Conservation (phyloP, 2,797 vertebrate species). For the Gorsachius magnificus region DNA sequence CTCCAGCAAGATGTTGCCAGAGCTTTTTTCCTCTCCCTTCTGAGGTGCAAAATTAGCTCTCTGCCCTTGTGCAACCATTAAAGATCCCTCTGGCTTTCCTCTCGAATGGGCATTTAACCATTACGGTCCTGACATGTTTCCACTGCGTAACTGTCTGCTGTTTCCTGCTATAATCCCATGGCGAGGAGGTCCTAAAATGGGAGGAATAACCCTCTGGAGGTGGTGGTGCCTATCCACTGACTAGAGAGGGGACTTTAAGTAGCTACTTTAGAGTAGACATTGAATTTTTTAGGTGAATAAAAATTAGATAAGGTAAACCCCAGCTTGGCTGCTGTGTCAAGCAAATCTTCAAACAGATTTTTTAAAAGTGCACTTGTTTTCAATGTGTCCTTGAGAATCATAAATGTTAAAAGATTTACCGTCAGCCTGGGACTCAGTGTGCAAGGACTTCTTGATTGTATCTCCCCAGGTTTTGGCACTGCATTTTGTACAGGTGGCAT, state of each 20-base stretch:
- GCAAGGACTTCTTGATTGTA: neutral
- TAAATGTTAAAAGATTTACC: neutral
- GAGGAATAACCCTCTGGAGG: neutral
- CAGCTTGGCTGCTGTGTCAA: neutral
- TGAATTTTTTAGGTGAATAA: constrained; percentile 26
- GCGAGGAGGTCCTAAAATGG: neutral
- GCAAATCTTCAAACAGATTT: neutral
- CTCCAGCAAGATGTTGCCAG: neutral
- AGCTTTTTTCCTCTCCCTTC: neutral
- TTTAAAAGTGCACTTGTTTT: neutral
- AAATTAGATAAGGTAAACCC: constrained; percentile 17
- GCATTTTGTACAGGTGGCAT: neutral
- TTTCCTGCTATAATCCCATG: neutral
- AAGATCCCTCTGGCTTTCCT: neutral
- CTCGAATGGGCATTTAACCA: neutral
- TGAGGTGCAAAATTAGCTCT: neutral
- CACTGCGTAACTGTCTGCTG: neutral
- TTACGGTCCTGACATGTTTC: neutral
- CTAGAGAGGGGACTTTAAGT: neutral
- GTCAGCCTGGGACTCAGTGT: neutral
- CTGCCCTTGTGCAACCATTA: neutral
- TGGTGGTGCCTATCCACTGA: neutral
- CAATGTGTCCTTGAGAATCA: neutral
- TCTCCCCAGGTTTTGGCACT: neutral
- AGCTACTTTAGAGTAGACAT: neutral